Conservation (phyloP, 2,113 vertebrate genomes). For the Ceyx melanurus region DNA sequence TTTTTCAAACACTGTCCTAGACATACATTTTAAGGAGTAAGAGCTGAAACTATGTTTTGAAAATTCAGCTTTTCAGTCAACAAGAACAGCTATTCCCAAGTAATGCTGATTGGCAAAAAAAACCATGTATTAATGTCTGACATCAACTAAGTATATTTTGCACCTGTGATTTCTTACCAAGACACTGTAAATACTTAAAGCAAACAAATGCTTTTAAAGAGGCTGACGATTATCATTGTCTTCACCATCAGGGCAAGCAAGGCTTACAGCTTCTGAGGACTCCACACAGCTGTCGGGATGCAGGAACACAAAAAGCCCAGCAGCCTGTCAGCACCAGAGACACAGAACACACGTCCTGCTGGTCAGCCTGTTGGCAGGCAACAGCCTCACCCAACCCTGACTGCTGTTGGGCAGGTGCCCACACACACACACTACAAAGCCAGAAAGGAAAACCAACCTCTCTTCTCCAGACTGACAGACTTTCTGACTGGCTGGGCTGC, state of each 20-base stretch:
- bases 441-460: neutral
- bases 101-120: neutral
- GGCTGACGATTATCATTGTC: neutral
- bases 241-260: neutral
- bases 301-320: neutral
- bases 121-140: neutral
- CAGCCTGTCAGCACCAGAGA: neutral
- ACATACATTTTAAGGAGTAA: neutral
- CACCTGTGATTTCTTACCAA: neutral
- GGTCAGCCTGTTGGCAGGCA: neutral
- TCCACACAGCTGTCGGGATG: neutral
- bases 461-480: neutral
- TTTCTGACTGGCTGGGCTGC: neutral
- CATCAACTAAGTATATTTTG: neutral
- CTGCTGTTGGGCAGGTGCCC: neutral
- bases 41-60: neutral
- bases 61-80: neutral
- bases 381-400: accelerated
- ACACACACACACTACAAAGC: neutral
- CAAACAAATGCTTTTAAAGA: neutral
- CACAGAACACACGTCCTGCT: neutral
- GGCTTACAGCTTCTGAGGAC: neutral
- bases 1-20: neutral
- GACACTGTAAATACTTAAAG: neutral
- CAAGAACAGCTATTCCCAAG: neutral